These are phyloP conservation scores for Helicoverpa zea DNA, from an alignment of 1,140 invertebrate genomes.

Conservation along the genomic window DNA sequence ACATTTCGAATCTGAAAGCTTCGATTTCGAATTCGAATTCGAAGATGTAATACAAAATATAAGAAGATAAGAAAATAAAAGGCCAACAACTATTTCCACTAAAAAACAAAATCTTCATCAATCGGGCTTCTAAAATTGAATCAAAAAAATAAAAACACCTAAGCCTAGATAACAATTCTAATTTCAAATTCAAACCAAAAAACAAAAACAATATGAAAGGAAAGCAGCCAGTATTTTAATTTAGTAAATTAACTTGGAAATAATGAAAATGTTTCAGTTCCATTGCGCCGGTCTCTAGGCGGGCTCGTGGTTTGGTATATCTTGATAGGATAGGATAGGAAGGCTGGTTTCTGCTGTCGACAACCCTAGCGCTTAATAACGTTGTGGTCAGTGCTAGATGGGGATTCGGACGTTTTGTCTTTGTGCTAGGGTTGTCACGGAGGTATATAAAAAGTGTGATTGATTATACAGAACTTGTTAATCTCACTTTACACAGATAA, in stretches of 20 bases:
- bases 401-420: neutral
- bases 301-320: slow-evolving; percentile 9
- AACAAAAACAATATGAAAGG: neutral
- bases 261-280: slow-evolving; percentile 22
- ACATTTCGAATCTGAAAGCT: no score
- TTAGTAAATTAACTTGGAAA: slow-evolving; percentile 20
- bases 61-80: no score
- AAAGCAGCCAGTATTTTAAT: slow-evolving; percentile 14
- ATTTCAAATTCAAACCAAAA: neutral
- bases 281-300: neutral
- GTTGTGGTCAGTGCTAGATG: slow-evolving; percentile 8
- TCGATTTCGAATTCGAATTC: no score
- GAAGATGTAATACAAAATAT: no score
- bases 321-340: neutral
- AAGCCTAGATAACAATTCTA: neutral
- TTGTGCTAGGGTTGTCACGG: neutral
- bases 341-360: slow-evolving; percentile 4
- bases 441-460: neutral
- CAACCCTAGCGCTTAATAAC: neutral
- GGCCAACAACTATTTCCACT: no score
- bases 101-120: no score
- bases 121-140: no score
- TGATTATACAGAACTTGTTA: no score
- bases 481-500: no score
- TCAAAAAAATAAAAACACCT: no score